Evolutionary conservation across 2,797 vertebrate species (phyloP), one percentile per base, ranked within the genome.

Genomic region (Ctenopoma multispine): DNA sequence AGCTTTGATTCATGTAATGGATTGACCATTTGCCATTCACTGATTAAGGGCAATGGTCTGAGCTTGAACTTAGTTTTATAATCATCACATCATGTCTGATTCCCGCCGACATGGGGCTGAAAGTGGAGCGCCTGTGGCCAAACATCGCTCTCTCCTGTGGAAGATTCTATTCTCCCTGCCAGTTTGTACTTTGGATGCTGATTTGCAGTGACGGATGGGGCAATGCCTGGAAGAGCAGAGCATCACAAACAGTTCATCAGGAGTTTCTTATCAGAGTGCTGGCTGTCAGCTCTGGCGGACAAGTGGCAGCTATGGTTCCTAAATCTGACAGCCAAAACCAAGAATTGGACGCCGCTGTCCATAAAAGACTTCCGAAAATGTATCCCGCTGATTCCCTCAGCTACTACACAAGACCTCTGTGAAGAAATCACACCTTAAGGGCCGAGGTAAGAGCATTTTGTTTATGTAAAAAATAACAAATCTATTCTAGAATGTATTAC

Each of bases 221-320:
- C 49, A 15, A 80, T n/a, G 78, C 75, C 76, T 74, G 69, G 61
- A 77, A 82, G 80, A 72, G 61, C 75, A 4, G 58, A 58, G 70
- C 50, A 38, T 77, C 81, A 62, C 75, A 86, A 77, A 81, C 82
- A 67, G 62, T 78, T 75, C 76, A 74, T 87, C 82, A 79, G 46
- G 59, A 80, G 58, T 75, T 82, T 77, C 64, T 77, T 75, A 76
- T 63, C 74, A 75, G 72, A 80, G 63, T 21, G 66, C 55, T 10
- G 57, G 65, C 40, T 77, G 84, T 82, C 74, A 70, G 72, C 64
- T 72, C 18, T 1, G 1, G 61, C 54, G 56, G 68, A 76, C 34
- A 44, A 85, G 51, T 56, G 72, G 81, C 85, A 68, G 85, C 47
- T 70, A 54, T 8, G 38, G 44, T 71, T 77, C 60, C 27, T 50